Base-by-base conservation (phyloP, 2,888 invertebrate genomes). In the Lycia hirtaria region DNA sequence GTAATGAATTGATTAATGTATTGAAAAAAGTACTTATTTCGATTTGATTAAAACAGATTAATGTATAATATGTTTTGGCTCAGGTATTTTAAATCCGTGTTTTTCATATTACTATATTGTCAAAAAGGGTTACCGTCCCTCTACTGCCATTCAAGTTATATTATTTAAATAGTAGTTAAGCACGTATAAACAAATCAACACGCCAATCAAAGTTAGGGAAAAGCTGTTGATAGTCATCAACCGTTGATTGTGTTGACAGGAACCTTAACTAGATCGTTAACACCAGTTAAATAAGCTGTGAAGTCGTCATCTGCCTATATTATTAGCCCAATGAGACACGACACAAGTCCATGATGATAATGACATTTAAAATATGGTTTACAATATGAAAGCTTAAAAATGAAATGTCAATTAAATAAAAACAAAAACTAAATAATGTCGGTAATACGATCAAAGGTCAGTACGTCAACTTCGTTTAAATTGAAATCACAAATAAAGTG, bases 151-250 rank as follows among this genome's bases (percentile, higher is more conserved):
- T n/a, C 2, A 37, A 19, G 10, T 37, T 37, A 0, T 0, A 35
- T 35, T 17, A 15, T 1, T 33, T 15, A 17, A 10, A 10, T 35
- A 7, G 17, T 35, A 12, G 10, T 35, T n/a, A 9, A 12, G 20
- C 22, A 6, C 9, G 14, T 40, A 40, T 58, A 58, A 63, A 35
- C 24, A 38, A 26, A 57, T 52, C 47, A 57, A 41, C 56, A 52
- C 51, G 52, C 41, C 56, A 47, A 57, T 57, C 56, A 57, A 12
- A 48, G 35, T 47, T 51, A 41, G 24, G 30, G 41, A 43, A 48
- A 56, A 49, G 43, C 52, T 22, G 52, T 37, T 48, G 55, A 55
- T 52, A 17, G 47, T 22, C 26, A 43, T 53, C 35, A 35, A 48
- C 41, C 4, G 22, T 14, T 41, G 30, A 33, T 30, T 41, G n/a